Evolutionary conservation across 1,140 invertebrate genomes (phyloP).

Genomic region (Aleiodes sp.): DNA sequence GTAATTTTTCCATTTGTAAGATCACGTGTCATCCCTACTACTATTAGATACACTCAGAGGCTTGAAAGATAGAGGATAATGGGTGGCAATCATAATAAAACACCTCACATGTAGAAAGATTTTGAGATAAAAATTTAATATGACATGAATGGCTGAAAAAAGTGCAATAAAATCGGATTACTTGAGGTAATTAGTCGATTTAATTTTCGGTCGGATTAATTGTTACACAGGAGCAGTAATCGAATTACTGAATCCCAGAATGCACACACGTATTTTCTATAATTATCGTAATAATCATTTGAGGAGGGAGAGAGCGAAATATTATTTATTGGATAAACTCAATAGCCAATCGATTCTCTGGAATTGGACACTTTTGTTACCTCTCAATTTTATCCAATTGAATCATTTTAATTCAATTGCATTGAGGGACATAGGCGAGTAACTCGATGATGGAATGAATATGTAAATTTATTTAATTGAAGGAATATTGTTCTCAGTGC

Average conservation of each 20-base stretch:
- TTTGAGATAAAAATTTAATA: too few species aligned
- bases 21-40: not conserved
- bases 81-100: too few species aligned
- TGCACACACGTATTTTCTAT: too few species aligned
- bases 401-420: not conserved
- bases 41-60: not conserved
- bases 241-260: not conserved
- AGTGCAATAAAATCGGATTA: not conserved
- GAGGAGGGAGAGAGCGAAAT: too few species aligned
- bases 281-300: too few species aligned
- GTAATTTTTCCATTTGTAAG: not conserved
- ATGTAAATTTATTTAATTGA: not conserved
- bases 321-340: too few species aligned
- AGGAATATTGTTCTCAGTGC: not conserved
- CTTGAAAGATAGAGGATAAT: not conserved
- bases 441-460: not conserved
- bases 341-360: too few species aligned
- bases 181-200: not conserved
- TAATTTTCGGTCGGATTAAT: slow-evolving; percentile 3
- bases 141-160: too few species aligned
- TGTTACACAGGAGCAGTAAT: not conserved
- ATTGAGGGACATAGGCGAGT: not conserved
- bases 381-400: too few species aligned
- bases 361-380: too few species aligned
- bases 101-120: too few species aligned